Conservation (phyloP, 2,797 vertebrate species). For the Bucorvus abyssinicus region DNA sequence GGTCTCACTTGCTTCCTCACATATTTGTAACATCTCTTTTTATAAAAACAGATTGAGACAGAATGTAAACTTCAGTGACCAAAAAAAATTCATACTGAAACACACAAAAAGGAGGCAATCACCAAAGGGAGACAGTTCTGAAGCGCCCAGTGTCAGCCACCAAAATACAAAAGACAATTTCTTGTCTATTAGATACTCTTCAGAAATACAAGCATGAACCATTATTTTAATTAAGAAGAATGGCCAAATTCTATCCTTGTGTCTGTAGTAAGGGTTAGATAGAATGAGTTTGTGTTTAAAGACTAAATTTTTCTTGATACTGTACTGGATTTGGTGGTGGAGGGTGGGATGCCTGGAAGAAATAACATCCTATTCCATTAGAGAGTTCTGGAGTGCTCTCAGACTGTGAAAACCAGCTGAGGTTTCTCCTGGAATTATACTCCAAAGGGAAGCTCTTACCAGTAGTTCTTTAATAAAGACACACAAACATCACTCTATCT, state of each 20-base stretch:
- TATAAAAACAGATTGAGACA: not conserved
- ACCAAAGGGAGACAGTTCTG: not conserved
- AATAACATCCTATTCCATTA: not conserved
- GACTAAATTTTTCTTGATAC: not conserved
- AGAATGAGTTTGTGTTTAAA: not conserved
- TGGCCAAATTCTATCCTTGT: accelerated
- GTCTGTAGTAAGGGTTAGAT: not conserved
- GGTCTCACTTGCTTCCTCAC: not conserved
- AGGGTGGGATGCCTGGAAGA: not conserved
- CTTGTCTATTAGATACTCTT: not conserved
- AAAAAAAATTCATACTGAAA: not conserved
- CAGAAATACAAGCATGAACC: accelerated
- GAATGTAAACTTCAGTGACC: not conserved
- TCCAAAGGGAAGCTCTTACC: not conserved
- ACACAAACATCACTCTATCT: not conserved
- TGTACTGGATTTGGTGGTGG: not conserved
- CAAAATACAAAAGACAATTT: not conserved
- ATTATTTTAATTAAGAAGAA: not conserved
- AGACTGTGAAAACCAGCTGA: not conserved
- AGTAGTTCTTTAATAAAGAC: not conserved
- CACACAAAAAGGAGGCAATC: not conserved
- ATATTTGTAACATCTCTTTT: not conserved
- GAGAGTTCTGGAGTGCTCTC: not conserved
- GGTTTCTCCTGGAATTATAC: not conserved
- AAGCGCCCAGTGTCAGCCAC: not conserved